phyloP scores from a whole-genome alignment of 2,888 invertebrate genomes.

The Apotomis betuletana region DNA sequence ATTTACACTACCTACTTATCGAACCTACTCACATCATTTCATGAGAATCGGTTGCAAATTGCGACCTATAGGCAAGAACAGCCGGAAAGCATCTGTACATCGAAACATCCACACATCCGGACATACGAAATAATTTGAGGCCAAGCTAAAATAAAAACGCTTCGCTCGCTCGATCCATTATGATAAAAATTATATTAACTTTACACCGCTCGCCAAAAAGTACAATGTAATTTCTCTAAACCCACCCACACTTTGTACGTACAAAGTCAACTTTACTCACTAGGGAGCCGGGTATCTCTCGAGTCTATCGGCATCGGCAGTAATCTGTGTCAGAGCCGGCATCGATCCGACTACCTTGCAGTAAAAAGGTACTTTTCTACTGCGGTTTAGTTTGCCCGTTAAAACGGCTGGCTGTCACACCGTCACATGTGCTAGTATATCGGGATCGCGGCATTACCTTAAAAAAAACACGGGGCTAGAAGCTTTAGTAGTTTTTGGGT shows the following conservation, averaged over 20 bases:
- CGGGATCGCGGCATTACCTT: too few species aligned
- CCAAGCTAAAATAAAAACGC: too few species aligned
- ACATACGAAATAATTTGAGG: too few species aligned
- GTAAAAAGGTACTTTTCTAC: conserved; percentile 27
- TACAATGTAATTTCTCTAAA: neutral
- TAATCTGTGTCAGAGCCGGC: conserved; percentile 13
- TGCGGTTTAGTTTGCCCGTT: conserved; percentile 34
- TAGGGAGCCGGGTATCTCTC: neutral
- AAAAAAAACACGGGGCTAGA: too few species aligned
- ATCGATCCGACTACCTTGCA: conserved; percentile 31
- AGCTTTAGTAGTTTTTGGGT: too few species aligned
- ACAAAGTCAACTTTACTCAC: neutral
- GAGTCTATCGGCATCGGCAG: conserved; percentile 10
- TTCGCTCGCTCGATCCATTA: neutral
- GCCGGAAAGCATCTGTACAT: too few species aligned
- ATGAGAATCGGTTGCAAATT: too few species aligned
- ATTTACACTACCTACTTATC: too few species aligned
- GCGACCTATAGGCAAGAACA: too few species aligned
- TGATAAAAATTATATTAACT: neutral
- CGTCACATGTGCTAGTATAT: neutral
- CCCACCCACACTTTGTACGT: neutral
- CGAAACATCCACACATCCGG: too few species aligned
- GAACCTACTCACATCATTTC: too few species aligned
- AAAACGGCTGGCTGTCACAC: conserved; percentile 12
- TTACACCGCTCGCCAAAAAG: neutral